Conservation (phyloP, 2,888 invertebrate genomes). For the Rhyacophila evoluta region DNA sequence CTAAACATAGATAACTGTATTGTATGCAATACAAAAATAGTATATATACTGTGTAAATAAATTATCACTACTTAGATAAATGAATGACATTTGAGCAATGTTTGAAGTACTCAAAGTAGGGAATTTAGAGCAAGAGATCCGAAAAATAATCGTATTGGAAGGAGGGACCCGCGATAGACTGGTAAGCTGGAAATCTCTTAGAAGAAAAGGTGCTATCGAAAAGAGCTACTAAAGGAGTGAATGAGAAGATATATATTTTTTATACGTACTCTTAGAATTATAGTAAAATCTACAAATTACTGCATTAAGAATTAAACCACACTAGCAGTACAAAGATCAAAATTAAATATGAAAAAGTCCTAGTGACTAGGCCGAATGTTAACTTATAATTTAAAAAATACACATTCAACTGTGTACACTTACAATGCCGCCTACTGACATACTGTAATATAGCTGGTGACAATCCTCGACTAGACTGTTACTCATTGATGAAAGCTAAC, state of each 20-base stretch:
- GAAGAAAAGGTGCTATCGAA: conserved; percentile 22
- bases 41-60: background rate
- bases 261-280: no score
- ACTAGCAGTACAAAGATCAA: no score
- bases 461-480: no score
- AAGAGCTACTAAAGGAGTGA: background rate
- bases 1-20: background rate
- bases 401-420: no score
- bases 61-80: background rate
- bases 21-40: background rate
- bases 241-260: conserved; percentile 15
- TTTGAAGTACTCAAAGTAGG: background rate
- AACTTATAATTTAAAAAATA: no score
- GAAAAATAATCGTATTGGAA: background rate
- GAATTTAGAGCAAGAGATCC: background rate
- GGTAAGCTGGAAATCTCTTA: conserved; percentile 4
- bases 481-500: no score
- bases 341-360: no score
- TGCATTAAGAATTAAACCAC: no score
- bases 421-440: no score
- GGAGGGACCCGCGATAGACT: background rate
- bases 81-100: background rate
- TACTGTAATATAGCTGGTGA: no score
- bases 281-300: no score
- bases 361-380: no score